Evolutionary conservation across 92 coral and sea anemone species (phyloP).

Genomic region (Actinostola sp.): DNA sequence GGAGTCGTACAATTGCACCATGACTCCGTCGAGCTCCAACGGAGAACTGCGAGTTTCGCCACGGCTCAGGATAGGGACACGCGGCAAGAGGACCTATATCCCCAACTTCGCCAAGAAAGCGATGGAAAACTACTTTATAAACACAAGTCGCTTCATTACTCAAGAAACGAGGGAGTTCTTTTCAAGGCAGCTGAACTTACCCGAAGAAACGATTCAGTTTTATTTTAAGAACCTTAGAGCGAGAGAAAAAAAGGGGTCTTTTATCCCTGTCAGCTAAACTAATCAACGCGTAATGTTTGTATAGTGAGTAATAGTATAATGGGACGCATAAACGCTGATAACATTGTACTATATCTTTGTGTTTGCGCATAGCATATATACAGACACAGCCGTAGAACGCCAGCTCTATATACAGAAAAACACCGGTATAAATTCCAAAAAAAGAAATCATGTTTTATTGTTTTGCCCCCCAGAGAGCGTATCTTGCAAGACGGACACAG

Average conservation of each 20-base stretch:
- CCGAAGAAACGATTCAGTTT: constrained; percentile 51
- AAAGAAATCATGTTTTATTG: too few species aligned
- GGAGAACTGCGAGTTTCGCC: constrained; percentile 27
- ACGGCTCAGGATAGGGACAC: constrained; percentile 23
- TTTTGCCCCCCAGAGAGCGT: too few species aligned
- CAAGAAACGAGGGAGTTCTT: constrained; percentile 47
- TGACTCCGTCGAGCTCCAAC: neutral
- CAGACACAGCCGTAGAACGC: too few species aligned
- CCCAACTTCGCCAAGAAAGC: constrained; percentile 52
- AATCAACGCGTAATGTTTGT: too few species aligned
- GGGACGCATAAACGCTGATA: too few species aligned
- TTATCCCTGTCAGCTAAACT: constrained; percentile 28
- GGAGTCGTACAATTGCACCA: constrained; percentile 6
- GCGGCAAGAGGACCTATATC: constrained; percentile 42
- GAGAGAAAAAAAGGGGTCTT: constrained; percentile 44
- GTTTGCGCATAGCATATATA: too few species aligned
- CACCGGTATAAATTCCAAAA: too few species aligned
- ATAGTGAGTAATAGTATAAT: too few species aligned
- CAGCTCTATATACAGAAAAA: too few species aligned
- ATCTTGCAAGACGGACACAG: too few species aligned
- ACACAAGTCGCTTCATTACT: constrained; percentile 43
- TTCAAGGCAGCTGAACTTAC: constrained; percentile 36
- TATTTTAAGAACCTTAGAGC: constrained; percentile 47
- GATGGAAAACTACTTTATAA: constrained; percentile 40
- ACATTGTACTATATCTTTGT: too few species aligned